Base-by-base conservation (phyloP, 1,140 invertebrate species). In the Drosophila grimshawi region DNA sequence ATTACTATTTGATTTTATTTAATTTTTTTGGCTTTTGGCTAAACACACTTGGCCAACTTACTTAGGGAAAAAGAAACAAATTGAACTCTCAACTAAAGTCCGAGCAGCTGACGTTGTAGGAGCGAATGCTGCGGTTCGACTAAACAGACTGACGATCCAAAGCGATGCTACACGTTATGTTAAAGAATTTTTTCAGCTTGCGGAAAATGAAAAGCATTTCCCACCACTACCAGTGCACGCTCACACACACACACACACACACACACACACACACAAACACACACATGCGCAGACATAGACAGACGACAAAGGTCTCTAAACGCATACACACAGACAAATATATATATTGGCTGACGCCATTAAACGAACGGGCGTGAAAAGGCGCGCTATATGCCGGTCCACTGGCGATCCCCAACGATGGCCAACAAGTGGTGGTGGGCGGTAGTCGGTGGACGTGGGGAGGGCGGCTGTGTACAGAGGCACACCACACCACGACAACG, bases 101-200 rank as follows among this genome's bases (percentile, higher is more conserved):
- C 91, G 91, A 92, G 91, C 91, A 92, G 91, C 91, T 92, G 91
- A 91, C 91, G 91, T 92, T 75, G 89, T 92, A 91, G 91, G 91
- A 92, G 91, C 91, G 91, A 92, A 92, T 92, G 91, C 91, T 92
- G 91, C 91, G 91, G 91, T 92, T 92, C 91, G 91, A 92, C 91
- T 92, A 92, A 92, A 92, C 91, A 91, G 91, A 92, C 91, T 92
- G 91, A 91, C 91, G 91, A 90, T 91, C 86, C 74, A 83, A 79
- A 78, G 83, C 81, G 91, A 83, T 92, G 89, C 90, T 90, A 86
- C 88, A 92, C 90, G 86, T 86, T 89, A 92, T 91, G 90, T 92
- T 92, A 90, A 92, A 92, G 90, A 92, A 90, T 92, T 92, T 92
- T 90, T 90, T 86, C 76, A 76, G 78, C 73, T 91, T 81, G 85